Percentiles rank a stretch among this genome's conserved stretches.
phyloP scores from a whole-genome alignment of 2,888 invertebrate genomes.

The Phengaris alcon region DNA sequence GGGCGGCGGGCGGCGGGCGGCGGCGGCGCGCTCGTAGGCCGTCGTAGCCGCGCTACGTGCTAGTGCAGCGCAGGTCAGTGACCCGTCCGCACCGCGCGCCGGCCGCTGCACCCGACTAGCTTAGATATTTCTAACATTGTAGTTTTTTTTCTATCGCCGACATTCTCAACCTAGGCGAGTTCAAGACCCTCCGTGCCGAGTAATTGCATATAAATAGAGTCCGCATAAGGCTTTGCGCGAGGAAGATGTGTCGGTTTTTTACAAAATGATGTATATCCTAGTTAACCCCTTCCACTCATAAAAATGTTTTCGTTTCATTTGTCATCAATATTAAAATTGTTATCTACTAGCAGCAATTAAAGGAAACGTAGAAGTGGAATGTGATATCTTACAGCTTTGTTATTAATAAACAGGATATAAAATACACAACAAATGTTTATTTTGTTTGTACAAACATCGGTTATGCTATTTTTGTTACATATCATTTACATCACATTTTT shows the following conservation, averaged over 20 bases:
- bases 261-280: neutral
- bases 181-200: conserved; percentile 46
- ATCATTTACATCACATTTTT: neutral
- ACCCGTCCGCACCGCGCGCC: conserved; percentile 67
- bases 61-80: conserved; percentile 64
- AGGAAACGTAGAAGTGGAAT: conserved; percentile 12
- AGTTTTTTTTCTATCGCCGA: conserved; percentile 71
- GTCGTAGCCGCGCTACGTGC: conserved; percentile 61
- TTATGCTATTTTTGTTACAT: neutral
- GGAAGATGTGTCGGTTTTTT: conserved; percentile 16
- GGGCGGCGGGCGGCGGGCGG: neutral
- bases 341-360: conserved; percentile 2
- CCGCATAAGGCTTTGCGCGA: conserved; percentile 35
- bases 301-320: conserved; percentile 16
- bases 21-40: conserved; percentile 52
- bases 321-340: conserved; percentile 19
- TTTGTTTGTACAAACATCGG: conserved; percentile 8
- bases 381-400: conserved; percentile 13
- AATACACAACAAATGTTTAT: neutral
- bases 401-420: neutral
- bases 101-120: conserved; percentile 74
- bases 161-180: conserved; percentile 62
- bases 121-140: conserved; percentile 76
- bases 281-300: neutral
- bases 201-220: conserved; percentile 39